A percentile compares a stretch with the other conserved stretches of the same genome.
phyloP scores from a whole-genome alignment of 2,888 invertebrate species.

The Morpho helenor region DNA sequence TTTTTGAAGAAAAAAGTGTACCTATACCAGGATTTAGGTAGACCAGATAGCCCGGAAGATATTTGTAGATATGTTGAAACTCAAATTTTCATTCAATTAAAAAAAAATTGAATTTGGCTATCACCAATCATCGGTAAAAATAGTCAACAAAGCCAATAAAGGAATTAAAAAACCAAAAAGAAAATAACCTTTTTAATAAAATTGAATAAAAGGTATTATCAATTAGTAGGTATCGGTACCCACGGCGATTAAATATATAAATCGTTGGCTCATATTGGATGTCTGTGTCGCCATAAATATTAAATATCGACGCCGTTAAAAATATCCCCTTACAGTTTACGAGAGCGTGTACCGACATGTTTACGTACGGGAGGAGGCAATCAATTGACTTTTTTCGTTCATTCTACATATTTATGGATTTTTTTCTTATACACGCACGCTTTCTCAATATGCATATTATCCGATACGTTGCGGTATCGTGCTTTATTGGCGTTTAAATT shows the following conservation, averaged over 20 bases:
- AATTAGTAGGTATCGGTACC: constrained; percentile 46
- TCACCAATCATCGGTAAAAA: no score
- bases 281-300: constrained; percentile 76
- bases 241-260: constrained; percentile 60
- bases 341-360: constrained; percentile 70
- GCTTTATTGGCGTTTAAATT: constrained; percentile 34
- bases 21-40: no score
- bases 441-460: constrained; percentile 49
- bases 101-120: no score
- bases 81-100: no score
- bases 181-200: constrained; percentile 19
- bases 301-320: constrained; percentile 76
- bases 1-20: no score
- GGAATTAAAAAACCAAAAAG: constrained; percentile 11
- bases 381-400: constrained; percentile 66
- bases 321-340: constrained; percentile 78
- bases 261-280: constrained; percentile 72
- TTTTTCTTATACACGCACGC: constrained; percentile 47
- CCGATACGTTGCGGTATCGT: constrained; percentile 35
- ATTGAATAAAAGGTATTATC: constrained; percentile 33
- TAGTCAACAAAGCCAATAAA: no score
- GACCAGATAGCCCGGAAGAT: no score
- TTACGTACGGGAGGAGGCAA: constrained; percentile 68
- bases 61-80: no score
- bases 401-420: constrained; percentile 45